phyloP scores from a whole-genome alignment of 2,113 vertebrate species.

The Henicopernis longicauda region DNA sequence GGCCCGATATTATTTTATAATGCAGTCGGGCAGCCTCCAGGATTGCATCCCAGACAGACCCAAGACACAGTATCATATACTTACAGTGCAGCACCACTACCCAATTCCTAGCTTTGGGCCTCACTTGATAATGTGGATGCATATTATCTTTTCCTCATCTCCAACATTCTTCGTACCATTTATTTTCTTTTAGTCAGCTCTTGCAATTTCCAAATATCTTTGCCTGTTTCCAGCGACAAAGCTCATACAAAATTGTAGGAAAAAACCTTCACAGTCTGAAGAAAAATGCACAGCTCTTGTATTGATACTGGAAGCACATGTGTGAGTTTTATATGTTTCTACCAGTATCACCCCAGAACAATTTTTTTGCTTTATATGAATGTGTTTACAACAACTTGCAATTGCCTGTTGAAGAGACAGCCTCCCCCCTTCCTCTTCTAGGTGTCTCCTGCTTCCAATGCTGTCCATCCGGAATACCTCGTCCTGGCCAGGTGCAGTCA shows the following conservation, averaged over 20 bases:
- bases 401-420: neutral
- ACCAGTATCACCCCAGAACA: neutral
- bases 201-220: neutral
- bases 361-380: neutral
- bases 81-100: accelerated
- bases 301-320: neutral
- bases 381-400: neutral
- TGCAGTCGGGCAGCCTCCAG: neutral
- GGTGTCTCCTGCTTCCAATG: neutral
- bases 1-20: neutral
- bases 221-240: neutral
- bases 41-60: accelerated
- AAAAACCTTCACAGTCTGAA: neutral
- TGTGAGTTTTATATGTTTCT: neutral
- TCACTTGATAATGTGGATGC: neutral
- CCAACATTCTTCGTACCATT: neutral
- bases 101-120: neutral
- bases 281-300: neutral
- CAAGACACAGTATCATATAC: neutral
- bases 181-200: neutral
- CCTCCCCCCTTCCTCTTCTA: neutral
- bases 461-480: conserved; percentile 19
- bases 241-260: neutral
- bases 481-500: conserved; percentile 12
- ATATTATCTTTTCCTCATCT: neutral